Evolutionary conservation across 2,113 vertebrate species (phyloP).

Genomic region (Lepus timidus): DNA sequence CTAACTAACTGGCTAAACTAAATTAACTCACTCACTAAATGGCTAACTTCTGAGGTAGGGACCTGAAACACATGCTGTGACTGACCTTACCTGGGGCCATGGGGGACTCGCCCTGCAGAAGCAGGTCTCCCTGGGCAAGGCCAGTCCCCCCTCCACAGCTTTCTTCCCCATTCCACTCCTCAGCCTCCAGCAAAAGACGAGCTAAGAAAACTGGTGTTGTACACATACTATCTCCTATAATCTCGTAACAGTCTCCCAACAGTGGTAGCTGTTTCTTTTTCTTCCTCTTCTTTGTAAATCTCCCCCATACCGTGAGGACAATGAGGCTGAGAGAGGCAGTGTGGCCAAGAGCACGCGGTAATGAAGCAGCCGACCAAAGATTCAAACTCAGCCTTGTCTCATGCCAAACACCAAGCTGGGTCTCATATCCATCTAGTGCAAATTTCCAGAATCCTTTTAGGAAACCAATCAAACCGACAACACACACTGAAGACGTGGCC

Average conservation of each 20-base stretch:
- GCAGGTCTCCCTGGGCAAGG: not conserved
- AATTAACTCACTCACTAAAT: not conserved
- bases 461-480: not conserved
- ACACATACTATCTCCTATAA: not conserved
- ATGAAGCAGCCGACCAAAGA: not conserved
- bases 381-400: not conserved
- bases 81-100: not conserved
- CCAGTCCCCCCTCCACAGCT: not conserved
- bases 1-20: too few relatives aligned
- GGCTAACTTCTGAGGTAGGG: not conserved
- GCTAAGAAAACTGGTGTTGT: not conserved
- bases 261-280: too few relatives aligned
- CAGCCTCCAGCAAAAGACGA: not conserved
- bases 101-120: not conserved
- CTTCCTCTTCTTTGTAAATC: not conserved
- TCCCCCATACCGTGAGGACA: not conserved
- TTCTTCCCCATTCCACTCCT: not conserved
- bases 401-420: not conserved
- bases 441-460: not conserved
- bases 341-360: not conserved
- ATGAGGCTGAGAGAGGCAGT: not conserved
- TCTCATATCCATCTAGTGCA: not conserved
- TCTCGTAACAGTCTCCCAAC: too few relatives aligned
- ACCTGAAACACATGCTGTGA: not conserved
- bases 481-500: not conserved